Base-by-base conservation (phyloP, 2,797 vertebrate genomes). In the Enteromius argenteus region DNA sequence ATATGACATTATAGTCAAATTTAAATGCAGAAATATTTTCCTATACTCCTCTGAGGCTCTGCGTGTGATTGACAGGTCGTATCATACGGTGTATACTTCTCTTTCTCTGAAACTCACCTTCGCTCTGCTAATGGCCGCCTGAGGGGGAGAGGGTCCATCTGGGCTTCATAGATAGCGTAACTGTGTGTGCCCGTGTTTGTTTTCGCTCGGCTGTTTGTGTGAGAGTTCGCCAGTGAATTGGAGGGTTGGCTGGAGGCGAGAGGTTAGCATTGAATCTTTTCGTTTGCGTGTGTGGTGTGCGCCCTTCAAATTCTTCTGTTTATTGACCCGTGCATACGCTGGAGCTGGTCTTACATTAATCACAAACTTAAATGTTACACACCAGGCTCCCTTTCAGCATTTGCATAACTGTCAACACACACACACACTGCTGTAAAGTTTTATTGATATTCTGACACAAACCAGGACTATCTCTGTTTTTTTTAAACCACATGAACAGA, bases 81-180 rank as follows among this genome's bases (percentile, higher is more conserved):
- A 68, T 77, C 62, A 51, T 27, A 82, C 4, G 15, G 32, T 1
- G 14, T 68, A 35, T 42, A 76, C 32, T 66, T 14, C 35, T 76
- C 72, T 67, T 76, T 35, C 17, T 66, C 80, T 66, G 3, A 42
- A 66, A 82, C 58, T 74, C 80, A 39, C 80, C 71, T 76, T 67
- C 7, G 19, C 64, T 71, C 46, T 49, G 53, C 44, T 49, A 78
- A 66, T 82, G 71, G 64, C 79, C 6, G 53, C 66, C 72, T 62
- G 66, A 77, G 81, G 72, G 72, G 84, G 35, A 69, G 53, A 80
- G 56, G 15, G 78, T 75, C 72, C 56, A 35, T 66, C 78, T 86
- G 85, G 85, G 51, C 72, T 5, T 80, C 72, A 53, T 53, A 81
- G 78, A 86, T 80, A 80, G 85, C 15, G 1, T 7, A 44, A 46